These are phyloP conservation scores for Tetragonula clypearis DNA, from an alignment of 1,140 invertebrate genomes.

Conservation along the genomic window DNA sequence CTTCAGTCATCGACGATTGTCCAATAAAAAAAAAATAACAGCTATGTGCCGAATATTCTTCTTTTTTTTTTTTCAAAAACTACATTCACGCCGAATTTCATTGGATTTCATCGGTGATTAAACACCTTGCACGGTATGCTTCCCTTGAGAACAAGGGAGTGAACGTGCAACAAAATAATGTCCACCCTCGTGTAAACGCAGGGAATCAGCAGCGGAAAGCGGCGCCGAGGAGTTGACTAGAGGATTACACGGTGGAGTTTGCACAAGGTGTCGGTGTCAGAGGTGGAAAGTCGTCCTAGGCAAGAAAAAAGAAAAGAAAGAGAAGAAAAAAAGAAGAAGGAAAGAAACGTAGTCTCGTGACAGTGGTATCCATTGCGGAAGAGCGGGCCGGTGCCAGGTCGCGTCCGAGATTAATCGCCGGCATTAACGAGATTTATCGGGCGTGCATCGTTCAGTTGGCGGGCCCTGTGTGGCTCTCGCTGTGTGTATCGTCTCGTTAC, in stretches of 20 bases:
- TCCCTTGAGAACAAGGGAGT: no score
- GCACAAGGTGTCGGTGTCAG: slow-evolving; percentile 6
- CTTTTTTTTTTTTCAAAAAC: no score
- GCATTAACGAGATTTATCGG: slow-evolving; percentile 77
- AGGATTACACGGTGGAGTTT: background rate
- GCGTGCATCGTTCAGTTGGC: slow-evolving; percentile 68
- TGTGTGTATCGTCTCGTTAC: slow-evolving; percentile 61
- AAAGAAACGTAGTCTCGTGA: slow-evolving; percentile 72
- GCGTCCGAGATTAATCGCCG: slow-evolving; percentile 75
- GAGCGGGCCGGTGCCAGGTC: slow-evolving; percentile 49
- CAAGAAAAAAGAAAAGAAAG: slow-evolving; percentile 10
- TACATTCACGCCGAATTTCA: no score
- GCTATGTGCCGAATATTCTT: no score
- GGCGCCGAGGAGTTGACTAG: no score
- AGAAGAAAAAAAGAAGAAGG: slow-evolving; percentile 40
- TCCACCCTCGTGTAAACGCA: background rate
- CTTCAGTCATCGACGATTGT: no score
- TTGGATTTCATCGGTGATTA: no score
- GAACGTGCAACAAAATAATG: background rate
- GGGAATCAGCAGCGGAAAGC: background rate
- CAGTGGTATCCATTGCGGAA: slow-evolving; percentile 77
- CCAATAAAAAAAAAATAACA: no score
- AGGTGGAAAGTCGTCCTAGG: slow-evolving; percentile 55
- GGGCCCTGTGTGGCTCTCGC: slow-evolving; percentile 53
- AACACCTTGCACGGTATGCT: no score